Base-by-base conservation (phyloP, 2,888 invertebrate species). In the Brachylomia viminalis region DNA sequence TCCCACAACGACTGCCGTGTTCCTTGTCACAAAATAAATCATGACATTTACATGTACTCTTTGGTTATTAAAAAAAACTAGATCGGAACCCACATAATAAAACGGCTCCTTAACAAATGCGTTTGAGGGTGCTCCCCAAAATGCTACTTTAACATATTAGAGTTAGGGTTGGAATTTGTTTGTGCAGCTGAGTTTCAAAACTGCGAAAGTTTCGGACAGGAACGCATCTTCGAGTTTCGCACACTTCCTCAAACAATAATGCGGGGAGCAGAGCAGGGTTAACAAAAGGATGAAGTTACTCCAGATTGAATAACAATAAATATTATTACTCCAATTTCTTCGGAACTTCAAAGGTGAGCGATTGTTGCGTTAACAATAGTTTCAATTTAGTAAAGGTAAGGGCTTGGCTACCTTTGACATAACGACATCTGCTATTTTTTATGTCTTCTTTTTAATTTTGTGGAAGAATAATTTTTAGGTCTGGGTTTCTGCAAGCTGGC, bases 1-100 rank as follows among this genome's bases (percentile, higher is more conserved):
- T 96, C 96, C 95, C 96, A 96, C 95, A 95, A 93, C 89, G 88
- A 87, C 88, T 87, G 90, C 89, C 91, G 89, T 92, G 90, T 94
- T 95, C 95, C 95, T 95, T 95, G 95, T 95, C 94, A 92, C 92
- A 94, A 95, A 82, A 95, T 96, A 96, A 96, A 95, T 95, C 95
- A 96, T 90, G 89, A 88, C 92, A 93, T 93, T 92, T 93, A 93
- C 93, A 93, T 93, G 89, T 89, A 86, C 80, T 82, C 83, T 80
- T 86, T 75, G 83, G 79, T 80, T 77, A 80, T 85, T 73, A 89
- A 88, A 90, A 93, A 93, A 94, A 95, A 94, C 91, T 95, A 93
- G 94, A 94, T 94, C 93, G 93, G 90, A 92, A 92, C 90, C 81
- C 64, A 71, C 82, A 58, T 68, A 76, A 87, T 86, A 86, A 87